These are phyloP conservation scores for Numenius phaeopus DNA, from an alignment of 2,797 vertebrate species.

Conservation along the genomic window DNA sequence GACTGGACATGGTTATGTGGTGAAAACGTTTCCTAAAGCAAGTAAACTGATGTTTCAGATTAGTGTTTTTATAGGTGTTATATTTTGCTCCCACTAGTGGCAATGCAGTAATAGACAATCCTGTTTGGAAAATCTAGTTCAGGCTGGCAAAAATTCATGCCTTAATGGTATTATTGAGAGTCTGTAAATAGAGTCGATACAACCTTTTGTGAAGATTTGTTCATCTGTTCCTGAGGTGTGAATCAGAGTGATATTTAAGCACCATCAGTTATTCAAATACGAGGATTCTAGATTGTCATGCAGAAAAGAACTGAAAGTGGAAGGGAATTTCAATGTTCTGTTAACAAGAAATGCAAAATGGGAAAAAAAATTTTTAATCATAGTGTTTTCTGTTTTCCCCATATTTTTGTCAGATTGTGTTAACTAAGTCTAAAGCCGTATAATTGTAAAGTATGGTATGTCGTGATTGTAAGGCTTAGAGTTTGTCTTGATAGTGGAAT, in stretches of 20 bases:
- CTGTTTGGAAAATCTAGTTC: not conserved
- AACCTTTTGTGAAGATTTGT: not conserved
- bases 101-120: not conserved
- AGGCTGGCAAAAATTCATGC: not conserved
- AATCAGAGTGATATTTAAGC: not conserved
- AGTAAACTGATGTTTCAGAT: not conserved
- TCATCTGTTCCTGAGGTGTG: not conserved
- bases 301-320: not conserved
- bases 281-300: not conserved
- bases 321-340: not conserved
- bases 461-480: not conserved
- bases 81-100: not conserved
- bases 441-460: rapidly evolving
- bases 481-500: not conserved
- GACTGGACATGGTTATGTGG: not conserved
- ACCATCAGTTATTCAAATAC: not conserved
- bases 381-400: not conserved
- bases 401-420: not conserved
- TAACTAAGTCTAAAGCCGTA: not conserved
- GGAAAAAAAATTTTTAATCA: rapidly evolving
- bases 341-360: not conserved
- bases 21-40: not conserved
- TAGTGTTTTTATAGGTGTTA: not conserved
- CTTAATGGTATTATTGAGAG: not conserved
- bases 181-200: not conserved